Conservation (phyloP, 2,113 vertebrate species). For the Papio anubis region DNA sequence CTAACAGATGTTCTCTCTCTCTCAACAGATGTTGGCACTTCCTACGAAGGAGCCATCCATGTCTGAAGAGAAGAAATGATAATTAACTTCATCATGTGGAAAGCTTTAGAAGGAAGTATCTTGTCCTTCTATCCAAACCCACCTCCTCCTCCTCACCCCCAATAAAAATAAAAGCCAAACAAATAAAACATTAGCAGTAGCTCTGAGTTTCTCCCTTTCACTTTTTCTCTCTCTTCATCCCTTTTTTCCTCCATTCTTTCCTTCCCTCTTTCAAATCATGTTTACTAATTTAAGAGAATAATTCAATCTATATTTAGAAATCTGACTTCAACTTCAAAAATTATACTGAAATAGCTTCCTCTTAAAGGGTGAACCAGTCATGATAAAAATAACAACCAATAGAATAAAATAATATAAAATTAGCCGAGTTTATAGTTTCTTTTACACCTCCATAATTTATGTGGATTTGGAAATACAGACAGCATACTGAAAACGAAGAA, state of each 20-base stretch:
- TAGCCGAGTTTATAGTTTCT: not conserved
- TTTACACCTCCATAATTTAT: not conserved
- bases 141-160: not conserved
- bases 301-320: constrained; percentile 1
- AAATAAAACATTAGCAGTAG: not conserved
- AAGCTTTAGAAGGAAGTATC: not conserved
- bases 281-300: not conserved
- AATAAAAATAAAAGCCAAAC: not conserved
- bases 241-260: not conserved
- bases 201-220: not conserved
- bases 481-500: not conserved
- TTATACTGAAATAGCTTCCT: not conserved
- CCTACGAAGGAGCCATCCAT: constrained; percentile 51
- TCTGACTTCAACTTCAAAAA: not conserved
- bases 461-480: not conserved
- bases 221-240: not conserved
- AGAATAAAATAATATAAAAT: not conserved
- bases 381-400: not conserved
- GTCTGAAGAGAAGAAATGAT: constrained; percentile 53
- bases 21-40: constrained; percentile 82
- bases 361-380: not conserved
- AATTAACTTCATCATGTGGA: constrained; percentile 11
- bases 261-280: not conserved
- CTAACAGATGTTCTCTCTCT: constrained; percentile 79
- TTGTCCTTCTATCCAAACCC: not conserved